These are phyloP conservation scores for Anas acuta DNA, from an alignment of 2,797 vertebrate genomes.

Conservation along the genomic window DNA sequence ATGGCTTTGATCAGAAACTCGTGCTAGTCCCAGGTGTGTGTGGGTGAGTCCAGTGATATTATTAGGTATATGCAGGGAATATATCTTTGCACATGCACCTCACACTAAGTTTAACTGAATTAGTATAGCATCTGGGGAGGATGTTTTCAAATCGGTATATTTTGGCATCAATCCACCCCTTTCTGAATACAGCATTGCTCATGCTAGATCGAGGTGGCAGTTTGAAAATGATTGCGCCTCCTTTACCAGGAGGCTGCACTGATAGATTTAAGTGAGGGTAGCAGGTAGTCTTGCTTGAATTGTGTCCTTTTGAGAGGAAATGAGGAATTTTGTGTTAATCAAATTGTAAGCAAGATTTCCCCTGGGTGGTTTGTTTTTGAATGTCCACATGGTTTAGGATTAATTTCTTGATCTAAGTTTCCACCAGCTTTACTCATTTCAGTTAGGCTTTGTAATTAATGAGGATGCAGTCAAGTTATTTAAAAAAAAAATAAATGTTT, in stretches of 20 bases:
- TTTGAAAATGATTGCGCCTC: not conserved
- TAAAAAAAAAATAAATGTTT: not conserved
- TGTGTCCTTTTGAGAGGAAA: not conserved
- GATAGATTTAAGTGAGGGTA: too few relatives aligned
- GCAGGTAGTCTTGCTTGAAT: not conserved
- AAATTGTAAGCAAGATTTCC: not conserved
- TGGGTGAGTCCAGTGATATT: not conserved
- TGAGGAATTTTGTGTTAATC: not conserved
- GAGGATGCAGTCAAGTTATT: not conserved
- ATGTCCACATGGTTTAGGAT: accelerated
- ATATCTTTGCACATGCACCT: accelerated
- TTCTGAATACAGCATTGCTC: not conserved
- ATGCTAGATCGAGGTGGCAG: accelerated
- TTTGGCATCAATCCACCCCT: not conserved
- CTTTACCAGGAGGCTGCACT: not conserved
- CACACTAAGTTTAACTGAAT: accelerated
- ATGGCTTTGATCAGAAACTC: not conserved
- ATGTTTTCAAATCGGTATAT: accelerated
- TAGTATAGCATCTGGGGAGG: accelerated
- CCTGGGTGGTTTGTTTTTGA: not conserved
- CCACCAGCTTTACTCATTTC: not conserved
- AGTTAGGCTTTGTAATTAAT: not conserved
- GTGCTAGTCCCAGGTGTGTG: accelerated
- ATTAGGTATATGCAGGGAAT: accelerated
- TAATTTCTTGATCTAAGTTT: not conserved